Evolutionary conservation across 1,140 invertebrate genomes (phyloP), one percentile per base, ranked within the genome.

Genomic region (Apis mellifera): DNA sequence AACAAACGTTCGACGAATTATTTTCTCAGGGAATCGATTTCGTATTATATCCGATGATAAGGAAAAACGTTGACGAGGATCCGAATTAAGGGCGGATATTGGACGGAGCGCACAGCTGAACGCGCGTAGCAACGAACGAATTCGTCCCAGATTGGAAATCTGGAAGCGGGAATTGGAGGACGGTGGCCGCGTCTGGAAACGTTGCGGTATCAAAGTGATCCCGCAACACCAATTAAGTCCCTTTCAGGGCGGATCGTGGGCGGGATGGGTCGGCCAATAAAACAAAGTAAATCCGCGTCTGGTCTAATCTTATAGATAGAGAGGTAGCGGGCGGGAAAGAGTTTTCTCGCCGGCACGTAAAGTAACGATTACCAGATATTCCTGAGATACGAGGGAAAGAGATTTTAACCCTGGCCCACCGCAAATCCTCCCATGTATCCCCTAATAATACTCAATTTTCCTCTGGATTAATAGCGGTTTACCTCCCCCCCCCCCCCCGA

Each of bases 401-500:
- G 91, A 91, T 92, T 93, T 93, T 91, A 93, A 92, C 92, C 91
- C 90, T 0, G 91, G 91, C 89, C 90, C 81, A 85, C 90, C 89
- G 84, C 89, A 93, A 94, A 94, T 94, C 93, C 93, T 84, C 82
- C 82, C 86, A 86, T 92, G 90, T 90, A 91, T 92, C 89, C 93
- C 89, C 90, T 92, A 93, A 93, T 93, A 93, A 94, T 92, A 93
- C 93, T 93, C 93, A 93, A 94, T 94, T 93, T 91, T 92, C 90
- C 91, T 94, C 90, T 93, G 93, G 93, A 94, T 94, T 94, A 94
- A 94, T 94, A 93, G 91, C 80, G 90, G 91, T 93, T 94, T 93
- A 94, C 90, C 91, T 72, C 42, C 55, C 64, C 70, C 26, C 26
- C 26, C 26, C 1, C 72, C 42, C 55, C 66, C 70, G n/a, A n/a